Percentiles rank a stretch among this genome's conserved stretches.
Conservation (phyloP, 1,140 invertebrate genomes). For the Zaprionus kolodkinae region DNA sequence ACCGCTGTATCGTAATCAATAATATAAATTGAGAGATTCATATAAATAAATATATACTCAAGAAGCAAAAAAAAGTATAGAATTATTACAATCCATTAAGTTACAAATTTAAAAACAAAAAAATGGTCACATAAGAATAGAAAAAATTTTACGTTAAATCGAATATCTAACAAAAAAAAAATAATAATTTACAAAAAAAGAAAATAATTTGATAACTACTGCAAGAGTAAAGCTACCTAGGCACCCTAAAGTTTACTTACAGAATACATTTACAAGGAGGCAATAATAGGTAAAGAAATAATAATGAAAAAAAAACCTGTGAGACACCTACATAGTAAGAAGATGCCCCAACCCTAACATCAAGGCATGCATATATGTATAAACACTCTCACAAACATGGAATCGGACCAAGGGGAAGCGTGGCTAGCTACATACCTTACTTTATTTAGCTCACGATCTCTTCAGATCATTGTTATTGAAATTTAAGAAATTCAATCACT, state of each 20-base stretch:
- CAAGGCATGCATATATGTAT: not conserved
- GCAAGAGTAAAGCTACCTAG: not conserved
- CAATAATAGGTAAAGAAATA: not conserved
- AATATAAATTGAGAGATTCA: not conserved
- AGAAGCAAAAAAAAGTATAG: not conserved
- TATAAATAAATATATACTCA: not conserved
- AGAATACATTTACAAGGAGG: not conserved
- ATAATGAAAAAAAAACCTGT: constrained; percentile 1
- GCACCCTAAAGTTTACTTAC: constrained; percentile 5
- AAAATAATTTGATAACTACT: not conserved
- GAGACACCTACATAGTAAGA: not conserved
- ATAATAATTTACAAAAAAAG: not conserved
- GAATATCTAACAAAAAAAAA: not conserved
- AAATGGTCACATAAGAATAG: not conserved
- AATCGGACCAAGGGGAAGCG: constrained; percentile 4
- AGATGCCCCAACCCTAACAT: not conserved
- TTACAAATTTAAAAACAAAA: not conserved
- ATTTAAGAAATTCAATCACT: not conserved
- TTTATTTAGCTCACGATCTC: not conserved
- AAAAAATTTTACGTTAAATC: not conserved
- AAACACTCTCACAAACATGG: not conserved
- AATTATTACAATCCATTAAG: not conserved
- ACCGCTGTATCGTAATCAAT: not conserved
- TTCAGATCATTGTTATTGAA: not conserved
- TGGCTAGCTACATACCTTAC: not conserved